Evolutionary conservation across 2,888 invertebrate genomes (phyloP).

Genomic region (Drosophila infuscata): DNA sequence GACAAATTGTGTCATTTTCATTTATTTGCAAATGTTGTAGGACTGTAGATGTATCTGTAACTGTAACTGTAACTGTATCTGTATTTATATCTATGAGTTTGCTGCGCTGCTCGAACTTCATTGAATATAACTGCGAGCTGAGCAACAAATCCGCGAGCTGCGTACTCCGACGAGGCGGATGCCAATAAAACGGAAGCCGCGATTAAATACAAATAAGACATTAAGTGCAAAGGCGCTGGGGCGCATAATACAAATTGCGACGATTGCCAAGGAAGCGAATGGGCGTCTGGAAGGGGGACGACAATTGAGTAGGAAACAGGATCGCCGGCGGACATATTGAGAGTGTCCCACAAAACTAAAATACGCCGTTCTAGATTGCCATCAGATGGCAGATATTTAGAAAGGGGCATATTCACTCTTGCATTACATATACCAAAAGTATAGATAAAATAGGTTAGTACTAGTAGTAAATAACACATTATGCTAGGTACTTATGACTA

Average conservation of each 20-base stretch:
- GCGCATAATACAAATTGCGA: slow-evolving; percentile 81
- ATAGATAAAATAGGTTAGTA: too few relatives aligned
- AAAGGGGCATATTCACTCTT: slow-evolving; percentile 5
- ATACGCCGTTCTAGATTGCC: slow-evolving; percentile 9
- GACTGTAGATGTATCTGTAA: slow-evolving; percentile 12
- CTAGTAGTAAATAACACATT: too few relatives aligned
- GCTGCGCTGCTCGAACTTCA: slow-evolving; percentile 61
- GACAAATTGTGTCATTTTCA: slow-evolving; percentile 73
- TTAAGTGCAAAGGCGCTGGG: slow-evolving; percentile 78
- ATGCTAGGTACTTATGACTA: too few relatives aligned
- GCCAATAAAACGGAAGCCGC: slow-evolving; percentile 78
- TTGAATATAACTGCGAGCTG: slow-evolving; percentile 58
- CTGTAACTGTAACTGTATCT: slow-evolving; percentile 14
- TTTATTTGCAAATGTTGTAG: slow-evolving; percentile 60
- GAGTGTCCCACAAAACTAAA: slow-evolving; percentile 53
- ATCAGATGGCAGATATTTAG: neutral
- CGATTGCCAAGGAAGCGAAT: slow-evolving; percentile 59
- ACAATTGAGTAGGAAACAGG: slow-evolving; percentile 14
- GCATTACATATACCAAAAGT: neutral
- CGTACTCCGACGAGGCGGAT: slow-evolving; percentile 23
- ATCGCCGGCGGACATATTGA: slow-evolving; percentile 43
- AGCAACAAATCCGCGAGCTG: slow-evolving; percentile 34
- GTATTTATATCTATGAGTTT: slow-evolving; percentile 26
- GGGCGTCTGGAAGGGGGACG: slow-evolving; percentile 12
- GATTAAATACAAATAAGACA: slow-evolving; percentile 82